Base-by-base conservation (phyloP, 1,140 invertebrate species). In the Stegodyphus mimosarum region DNA sequence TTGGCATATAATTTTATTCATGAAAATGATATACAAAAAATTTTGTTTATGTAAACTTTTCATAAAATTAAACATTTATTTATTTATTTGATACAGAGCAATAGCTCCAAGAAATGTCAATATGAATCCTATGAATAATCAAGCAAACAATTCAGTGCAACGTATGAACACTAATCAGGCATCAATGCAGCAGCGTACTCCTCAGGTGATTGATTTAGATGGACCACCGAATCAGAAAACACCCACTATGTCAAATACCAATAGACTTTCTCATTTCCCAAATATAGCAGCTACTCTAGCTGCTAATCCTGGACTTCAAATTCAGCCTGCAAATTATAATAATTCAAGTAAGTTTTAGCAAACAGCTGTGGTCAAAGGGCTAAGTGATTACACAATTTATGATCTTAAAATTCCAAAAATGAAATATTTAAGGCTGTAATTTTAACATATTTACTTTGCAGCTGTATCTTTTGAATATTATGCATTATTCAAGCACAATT, bases 341-440 rank as follows among this genome's bases (percentile, higher is more conserved):
- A 75, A 84, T 70, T 76, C 81, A 84, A 84, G 81, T 85, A 85
- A 85, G 83, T 78, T 71, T 72, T 77, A 72, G 74, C 13, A 64
- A 69, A 60, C 15, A 10, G 9, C 15, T 60, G 15, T 10, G 9
- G 0, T 60, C 15, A 60, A 15, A 60, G 9, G 55, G 15, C 15
- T 60, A 10, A 60, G 55, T 60, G 33, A 10, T 60, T 10, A 15
- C 15, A 60, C 55, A 60, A 10, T 60, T 60, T 60, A 10, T 10
- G 15, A 60, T 60, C 9, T 60, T 60, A 15, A 60, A 60, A 60
- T 60, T 10, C 15, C 15, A 10, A 10, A 60, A 9, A 10, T 60
- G 2, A 60, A 60, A 10, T 60, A 10, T 5, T 2, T 10, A 60
- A 60, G 15, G 55, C 15, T 60, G 15, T 60, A 60, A 10, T 60